Evolutionary conservation across 2,888 invertebrate species (phyloP), one percentile per base, ranked within the genome.

Genomic region (Fragum fragum): DNA sequence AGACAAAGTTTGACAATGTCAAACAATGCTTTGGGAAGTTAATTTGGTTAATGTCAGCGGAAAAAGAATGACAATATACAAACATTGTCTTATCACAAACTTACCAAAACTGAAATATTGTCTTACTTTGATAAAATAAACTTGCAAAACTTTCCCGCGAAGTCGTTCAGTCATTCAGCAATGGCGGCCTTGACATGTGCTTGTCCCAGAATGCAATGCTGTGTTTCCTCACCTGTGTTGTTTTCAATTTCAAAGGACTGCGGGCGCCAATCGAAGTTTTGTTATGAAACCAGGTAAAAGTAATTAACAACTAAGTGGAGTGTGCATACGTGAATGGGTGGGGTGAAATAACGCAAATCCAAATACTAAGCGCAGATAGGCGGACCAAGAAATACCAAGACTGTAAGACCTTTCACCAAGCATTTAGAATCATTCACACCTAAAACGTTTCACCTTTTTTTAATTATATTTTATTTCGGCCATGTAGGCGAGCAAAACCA

Each of bases 111-210:
- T 23, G 21, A 1, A 18, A 23, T 5, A 14, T 36, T 6, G 66
- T n/a, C 42, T 14, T n/a, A 23, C 1, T 21, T 66, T 0, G 11
- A n/a, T 16, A 18, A 72, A 69, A 63, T 73, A 81, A 78, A 68
- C 71, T 76, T 66, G 47, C 11, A 73, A 73, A 79, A 71, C 70
- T 85, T 85, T 85, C 85, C 81, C 85, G 85, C 85, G 85, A 85
- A 84, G 76, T 79, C 59, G 68, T 74, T 73, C 68, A 71, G 70
- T 69, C 70, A 78, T 63, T 79, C 74, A 53, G 61, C 73, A 79
- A 85, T 85, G 85, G 85, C 85, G 85, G 85, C 85, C 85, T 85
- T 85, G 85, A 85, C 85, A 85, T 85, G 85, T 81, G 85, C 78
- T 52, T 73, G 18, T 76, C 81, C 85, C 85, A 85, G 29, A 85